Conservation (phyloP, 2,888 invertebrate species). For the Ophion ventricosus region DNA sequence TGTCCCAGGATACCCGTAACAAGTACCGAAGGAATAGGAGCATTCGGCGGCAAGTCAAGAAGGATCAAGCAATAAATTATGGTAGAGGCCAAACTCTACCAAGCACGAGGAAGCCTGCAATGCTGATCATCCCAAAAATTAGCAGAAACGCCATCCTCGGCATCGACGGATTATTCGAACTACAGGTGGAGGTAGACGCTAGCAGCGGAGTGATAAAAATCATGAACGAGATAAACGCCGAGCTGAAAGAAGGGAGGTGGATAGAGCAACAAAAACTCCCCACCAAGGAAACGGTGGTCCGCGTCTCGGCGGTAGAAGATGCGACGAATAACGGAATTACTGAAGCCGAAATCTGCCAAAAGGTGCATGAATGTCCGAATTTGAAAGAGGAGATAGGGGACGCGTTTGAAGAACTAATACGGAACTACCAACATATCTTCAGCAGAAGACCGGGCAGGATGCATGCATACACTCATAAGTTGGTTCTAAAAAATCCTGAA, state of each 20-base stretch:
- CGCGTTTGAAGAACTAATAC: too few relatives aligned
- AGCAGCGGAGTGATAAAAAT: too few relatives aligned
- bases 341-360: not conserved
- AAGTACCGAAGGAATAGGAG: not conserved
- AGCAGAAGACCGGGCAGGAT: not conserved
- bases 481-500: not conserved
- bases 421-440: too few relatives aligned
- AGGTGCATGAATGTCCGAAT: not conserved
- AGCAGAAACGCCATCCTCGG: too few relatives aligned
- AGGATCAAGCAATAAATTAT: not conserved
- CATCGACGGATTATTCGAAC: too few relatives aligned
- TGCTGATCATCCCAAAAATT: not conserved
- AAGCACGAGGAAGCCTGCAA: not conserved
- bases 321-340: not conserved
- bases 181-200: too few relatives aligned
- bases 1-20: not conserved
- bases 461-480: not conserved
- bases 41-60: not conserved
- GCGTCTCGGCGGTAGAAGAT: too few relatives aligned
- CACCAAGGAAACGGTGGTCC: too few relatives aligned
- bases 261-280: too few relatives aligned
- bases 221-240: too few relatives aligned
- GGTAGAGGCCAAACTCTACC: not conserved
- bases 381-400: not conserved
- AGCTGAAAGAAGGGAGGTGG: too few relatives aligned